These are phyloP conservation scores for Chrysogorgia sp. DNA, from an alignment of 92 coral and sea anemone genomes.

Conservation along the genomic window DNA sequence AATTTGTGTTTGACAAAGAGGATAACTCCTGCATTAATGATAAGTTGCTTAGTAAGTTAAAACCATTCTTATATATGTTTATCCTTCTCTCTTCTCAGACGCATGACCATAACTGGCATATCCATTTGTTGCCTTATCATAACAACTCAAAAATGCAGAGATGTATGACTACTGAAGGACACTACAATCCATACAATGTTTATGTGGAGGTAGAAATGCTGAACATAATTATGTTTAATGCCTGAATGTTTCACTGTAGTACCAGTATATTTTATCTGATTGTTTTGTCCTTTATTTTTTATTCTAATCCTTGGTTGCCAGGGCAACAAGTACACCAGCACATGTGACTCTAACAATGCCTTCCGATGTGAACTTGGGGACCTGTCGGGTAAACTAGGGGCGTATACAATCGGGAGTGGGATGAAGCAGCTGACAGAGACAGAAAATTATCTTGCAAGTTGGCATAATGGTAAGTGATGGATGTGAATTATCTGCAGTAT, in stretches of 20 bases:
- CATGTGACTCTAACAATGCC: slow-evolving; percentile 69
- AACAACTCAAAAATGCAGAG: slow-evolving; percentile 64
- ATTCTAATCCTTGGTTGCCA: slow-evolving; percentile 8
- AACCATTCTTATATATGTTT: background rate
- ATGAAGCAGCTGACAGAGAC: slow-evolving; percentile 70
- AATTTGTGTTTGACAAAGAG: no score
- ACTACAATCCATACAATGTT: slow-evolving; percentile 83
- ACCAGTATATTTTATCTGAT: background rate
- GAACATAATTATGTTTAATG: no score
- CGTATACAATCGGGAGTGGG: slow-evolving; percentile 74
- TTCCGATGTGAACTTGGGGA: slow-evolving; percentile 95
- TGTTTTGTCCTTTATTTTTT: slow-evolving; percentile 1
- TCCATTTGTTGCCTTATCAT: slow-evolving; percentile 75
- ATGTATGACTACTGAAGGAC: slow-evolving; percentile 73
- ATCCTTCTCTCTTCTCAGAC: slow-evolving; percentile 48
- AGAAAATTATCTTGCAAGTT: slow-evolving; percentile 48
- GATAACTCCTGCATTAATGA: no score
- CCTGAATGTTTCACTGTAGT: background rate
- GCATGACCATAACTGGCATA: slow-evolving; percentile 84
- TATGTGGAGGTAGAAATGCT: slow-evolving; percentile 62
- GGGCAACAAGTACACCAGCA: slow-evolving; percentile 70
- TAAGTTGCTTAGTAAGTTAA: no score
- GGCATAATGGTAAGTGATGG: slow-evolving; percentile 35
- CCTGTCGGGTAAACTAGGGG: slow-evolving; percentile 70
- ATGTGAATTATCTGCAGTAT: no score